phyloP scores from a whole-genome alignment of 2,888 invertebrate genomes.

The Barypeithes pellucidus region DNA sequence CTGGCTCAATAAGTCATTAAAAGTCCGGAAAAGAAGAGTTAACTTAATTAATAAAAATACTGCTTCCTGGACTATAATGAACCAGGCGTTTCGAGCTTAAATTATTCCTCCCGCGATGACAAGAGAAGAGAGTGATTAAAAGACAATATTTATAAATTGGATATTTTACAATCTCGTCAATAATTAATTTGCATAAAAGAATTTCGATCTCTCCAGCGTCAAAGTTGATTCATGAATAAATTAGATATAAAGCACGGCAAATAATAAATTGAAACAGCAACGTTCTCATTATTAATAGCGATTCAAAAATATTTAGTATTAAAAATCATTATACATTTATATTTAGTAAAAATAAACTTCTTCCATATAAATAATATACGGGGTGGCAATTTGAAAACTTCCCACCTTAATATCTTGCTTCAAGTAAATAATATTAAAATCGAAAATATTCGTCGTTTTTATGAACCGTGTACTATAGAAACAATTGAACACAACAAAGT shows the following conservation, averaged over 20 bases:
- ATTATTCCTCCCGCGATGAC: not conserved
- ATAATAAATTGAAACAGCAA: not conserved
- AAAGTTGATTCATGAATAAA: conserved; percentile 18
- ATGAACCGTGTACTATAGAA: too few species aligned
- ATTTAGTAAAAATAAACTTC: too few species aligned
- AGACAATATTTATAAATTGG: conserved; percentile 9
- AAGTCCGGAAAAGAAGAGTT: not conserved
- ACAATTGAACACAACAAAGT: too few species aligned
- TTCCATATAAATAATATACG: too few species aligned
- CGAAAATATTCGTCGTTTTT: too few species aligned
- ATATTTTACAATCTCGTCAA: conserved; percentile 11
- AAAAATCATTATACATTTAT: not conserved
- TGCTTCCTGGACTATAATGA: not conserved
- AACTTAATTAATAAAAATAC: not conserved
- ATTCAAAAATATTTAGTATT: not conserved
- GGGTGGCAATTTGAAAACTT: too few species aligned
- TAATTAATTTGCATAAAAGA: conserved; percentile 12
- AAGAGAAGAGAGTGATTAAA: conserved; percentile 9
- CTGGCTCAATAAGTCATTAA: too few species aligned
- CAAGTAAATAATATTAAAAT: too few species aligned
- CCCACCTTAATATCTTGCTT: too few species aligned
- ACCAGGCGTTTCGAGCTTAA: conserved; percentile 7
- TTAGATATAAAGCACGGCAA: not conserved
- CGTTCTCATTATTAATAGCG: not conserved
- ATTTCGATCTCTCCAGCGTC: not conserved